These are phyloP conservation scores for Spodoptera litura DNA, from an alignment of 1,140 invertebrate species.

Conservation along the genomic window DNA sequence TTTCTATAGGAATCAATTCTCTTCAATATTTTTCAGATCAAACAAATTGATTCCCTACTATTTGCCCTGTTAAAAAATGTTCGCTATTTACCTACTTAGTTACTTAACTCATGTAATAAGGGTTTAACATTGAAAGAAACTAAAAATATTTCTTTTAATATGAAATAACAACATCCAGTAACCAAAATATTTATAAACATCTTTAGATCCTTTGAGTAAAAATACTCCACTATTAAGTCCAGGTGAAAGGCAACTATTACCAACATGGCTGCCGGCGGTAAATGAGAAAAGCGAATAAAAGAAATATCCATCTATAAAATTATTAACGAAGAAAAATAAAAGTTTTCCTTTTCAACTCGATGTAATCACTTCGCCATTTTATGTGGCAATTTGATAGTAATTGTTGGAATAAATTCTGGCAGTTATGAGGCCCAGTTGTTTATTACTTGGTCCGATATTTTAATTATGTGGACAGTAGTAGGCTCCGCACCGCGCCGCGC, in stretches of 20 bases:
- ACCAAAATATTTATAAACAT: no score
- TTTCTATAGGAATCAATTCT: neutral
- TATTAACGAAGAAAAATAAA: neutral
- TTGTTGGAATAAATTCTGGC: neutral
- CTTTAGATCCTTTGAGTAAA: neutral
- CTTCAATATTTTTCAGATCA: neutral
- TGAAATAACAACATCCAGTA: no score
- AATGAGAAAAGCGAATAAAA: neutral
- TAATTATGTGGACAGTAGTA: conserved; percentile 6
- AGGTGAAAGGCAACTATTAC: conserved; percentile 3
- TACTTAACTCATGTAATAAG: no score
- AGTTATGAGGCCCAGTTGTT: conserved; percentile 3
- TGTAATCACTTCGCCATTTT: conserved; percentile 1
- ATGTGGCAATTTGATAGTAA: neutral
- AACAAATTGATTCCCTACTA: no score
- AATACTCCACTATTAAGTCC: neutral
- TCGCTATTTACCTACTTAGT: neutral
- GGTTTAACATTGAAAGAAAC: no score
- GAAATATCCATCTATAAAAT: neutral
- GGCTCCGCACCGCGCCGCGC: no score
- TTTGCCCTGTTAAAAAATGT: no score
- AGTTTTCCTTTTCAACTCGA: conserved; percentile 3
- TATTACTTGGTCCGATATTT: neutral
- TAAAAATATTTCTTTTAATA: no score
- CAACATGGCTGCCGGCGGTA: neutral